Base-by-base conservation (phyloP, 2,797 vertebrate genomes). In the Nasua narica region DNA sequence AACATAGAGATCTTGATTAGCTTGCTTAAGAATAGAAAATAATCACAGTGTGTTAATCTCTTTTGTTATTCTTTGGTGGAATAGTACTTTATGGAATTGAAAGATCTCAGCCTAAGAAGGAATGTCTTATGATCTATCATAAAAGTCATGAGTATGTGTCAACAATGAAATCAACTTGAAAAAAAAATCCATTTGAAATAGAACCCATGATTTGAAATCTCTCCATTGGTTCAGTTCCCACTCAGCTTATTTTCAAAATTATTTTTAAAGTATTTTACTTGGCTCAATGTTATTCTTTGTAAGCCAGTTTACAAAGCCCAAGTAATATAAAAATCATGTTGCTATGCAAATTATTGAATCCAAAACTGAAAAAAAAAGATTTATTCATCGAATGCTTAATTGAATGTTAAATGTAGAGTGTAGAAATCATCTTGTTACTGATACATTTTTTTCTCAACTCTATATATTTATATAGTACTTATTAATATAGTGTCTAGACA, bases 401-500 rank as follows among this genome's bases (percentile, higher is more conserved):
- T 2, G 29, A 90, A 86, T 67, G 19, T 72, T 94, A 87, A 79
- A 76, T 60, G 40, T 79, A 86, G 14, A 83, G 43, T 82, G 1
- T 88, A 90, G 69, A 79, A 74, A 83, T 56, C 21, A n/a, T 37
- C 86, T 69, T 93, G 72, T 89, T 82, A 70, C 15, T 76, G 48
- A 72, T 50, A 87, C 76, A 43, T 79, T 82, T 60, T 50, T 85
- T 25, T 29, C 10, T 84, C 50, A 86, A 62, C 35, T 79, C n/a
- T 87, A n/a, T 62, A 5, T 85, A 92, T 87, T 90, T 95, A 87
- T 72, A 70, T 72, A 54, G 3, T 50, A 96, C 40, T 79, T 91
- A 96, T 87, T 96, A 93, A 69, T 76, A 78, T 90, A 89, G 70
- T 87, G 56, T 96, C 67, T 95, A 86, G 74, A 89, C 54, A 92